Conservation (phyloP, 2,797 vertebrate species). For the Sylvia borin region DNA sequence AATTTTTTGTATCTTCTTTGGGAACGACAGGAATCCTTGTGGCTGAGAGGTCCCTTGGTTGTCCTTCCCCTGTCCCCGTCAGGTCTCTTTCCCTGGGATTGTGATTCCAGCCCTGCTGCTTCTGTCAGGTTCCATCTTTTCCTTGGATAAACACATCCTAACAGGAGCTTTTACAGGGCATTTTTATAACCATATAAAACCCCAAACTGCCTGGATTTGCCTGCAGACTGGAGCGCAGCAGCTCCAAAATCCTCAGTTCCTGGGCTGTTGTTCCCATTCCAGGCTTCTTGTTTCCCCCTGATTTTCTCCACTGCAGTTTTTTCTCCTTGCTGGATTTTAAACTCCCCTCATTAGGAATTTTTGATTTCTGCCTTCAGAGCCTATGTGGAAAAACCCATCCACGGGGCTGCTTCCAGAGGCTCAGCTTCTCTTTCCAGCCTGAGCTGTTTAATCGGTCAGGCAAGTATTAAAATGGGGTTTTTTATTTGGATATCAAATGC, state of each 20-base stretch:
- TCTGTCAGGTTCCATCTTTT: background rate
- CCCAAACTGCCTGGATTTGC: background rate
- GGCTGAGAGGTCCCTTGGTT: background rate
- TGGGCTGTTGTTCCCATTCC: accelerated
- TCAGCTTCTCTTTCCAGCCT: background rate
- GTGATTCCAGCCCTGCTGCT: background rate
- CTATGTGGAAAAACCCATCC: background rate
- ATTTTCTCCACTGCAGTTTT: background rate
- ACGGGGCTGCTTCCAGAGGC: background rate
- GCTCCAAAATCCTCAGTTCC: background rate
- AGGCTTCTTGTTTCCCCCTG: background rate
- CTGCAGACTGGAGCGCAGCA: background rate
- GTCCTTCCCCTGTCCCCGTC: background rate
- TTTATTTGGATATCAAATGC: background rate
- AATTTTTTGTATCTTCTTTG: background rate
- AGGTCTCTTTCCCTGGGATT: background rate
- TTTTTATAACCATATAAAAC: background rate
- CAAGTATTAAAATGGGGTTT: background rate
- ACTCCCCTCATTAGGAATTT: background rate
- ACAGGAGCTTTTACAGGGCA: background rate
- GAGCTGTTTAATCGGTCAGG: background rate
- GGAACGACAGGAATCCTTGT: background rate
- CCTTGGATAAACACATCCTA: background rate
- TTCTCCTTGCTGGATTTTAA: background rate
- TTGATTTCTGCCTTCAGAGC: background rate